Evolutionary conservation across 1,140 invertebrate species (phyloP).

Genomic region (Bombus soroeensis): DNA sequence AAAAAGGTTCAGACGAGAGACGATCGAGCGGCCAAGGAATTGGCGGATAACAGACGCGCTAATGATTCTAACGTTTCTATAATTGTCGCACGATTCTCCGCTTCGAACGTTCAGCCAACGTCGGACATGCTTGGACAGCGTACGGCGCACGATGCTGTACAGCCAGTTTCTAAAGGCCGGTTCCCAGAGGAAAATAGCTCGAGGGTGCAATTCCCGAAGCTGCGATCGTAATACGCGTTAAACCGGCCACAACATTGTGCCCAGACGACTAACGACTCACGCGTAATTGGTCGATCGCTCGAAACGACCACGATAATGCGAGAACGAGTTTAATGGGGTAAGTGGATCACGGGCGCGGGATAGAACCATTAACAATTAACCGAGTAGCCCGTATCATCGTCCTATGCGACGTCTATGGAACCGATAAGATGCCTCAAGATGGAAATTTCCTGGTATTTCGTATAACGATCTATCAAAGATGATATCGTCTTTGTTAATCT

Average conservation of each 20-base stretch:
- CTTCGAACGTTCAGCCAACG: not conserved
- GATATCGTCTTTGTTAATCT: too few relatives aligned
- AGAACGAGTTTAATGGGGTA: constrained; percentile 68
- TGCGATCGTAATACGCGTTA: constrained; percentile 28
- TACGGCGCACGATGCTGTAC: not conserved
- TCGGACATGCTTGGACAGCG: not conserved
- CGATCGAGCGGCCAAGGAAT: not conserved
- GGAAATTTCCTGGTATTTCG: not conserved
- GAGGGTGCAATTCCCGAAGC: constrained; percentile 48
- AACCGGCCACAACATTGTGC: constrained; percentile 19
- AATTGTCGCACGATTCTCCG: constrained; percentile 11
- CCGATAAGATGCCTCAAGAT: not conserved
- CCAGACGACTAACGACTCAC: constrained; percentile 55
- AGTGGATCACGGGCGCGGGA: constrained; percentile 69
- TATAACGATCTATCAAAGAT: too few relatives aligned
- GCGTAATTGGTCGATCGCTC: constrained; percentile 52
- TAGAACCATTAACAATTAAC: constrained; percentile 66
- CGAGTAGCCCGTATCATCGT: constrained; percentile 41
- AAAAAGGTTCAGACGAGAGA: not conserved
- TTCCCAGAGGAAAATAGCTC: constrained; percentile 28
- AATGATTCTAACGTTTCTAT: constrained; percentile 30
- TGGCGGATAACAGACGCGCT: constrained; percentile 36
- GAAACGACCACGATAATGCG: constrained; percentile 55
- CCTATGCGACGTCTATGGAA: not conserved
- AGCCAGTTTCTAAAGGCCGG: not conserved